phyloP scores from a whole-genome alignment of 2,113 vertebrate genomes.

The Beaufortia kweichowensis region DNA sequence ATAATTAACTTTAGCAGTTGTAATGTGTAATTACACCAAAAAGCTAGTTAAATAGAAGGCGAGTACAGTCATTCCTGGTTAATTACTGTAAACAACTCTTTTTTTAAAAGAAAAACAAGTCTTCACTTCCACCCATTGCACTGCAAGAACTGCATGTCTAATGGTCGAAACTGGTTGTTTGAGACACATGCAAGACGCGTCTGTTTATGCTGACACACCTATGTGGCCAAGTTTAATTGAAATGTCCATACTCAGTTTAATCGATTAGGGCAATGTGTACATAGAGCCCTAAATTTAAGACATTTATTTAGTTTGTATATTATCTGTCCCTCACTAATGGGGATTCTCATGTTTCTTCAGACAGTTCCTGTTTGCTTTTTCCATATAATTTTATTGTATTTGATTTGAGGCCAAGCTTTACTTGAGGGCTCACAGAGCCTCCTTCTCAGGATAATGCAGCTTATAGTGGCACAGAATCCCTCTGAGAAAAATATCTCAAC shows the following conservation, averaged over 20 bases:
- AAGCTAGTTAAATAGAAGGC: slow-evolving; percentile 18
- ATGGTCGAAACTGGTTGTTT: too few relatives aligned
- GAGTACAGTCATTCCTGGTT: slow-evolving; percentile 36
- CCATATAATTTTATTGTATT: slow-evolving; percentile 63
- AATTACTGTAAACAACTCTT: slow-evolving; percentile 37
- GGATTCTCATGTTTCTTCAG: slow-evolving; percentile 40
- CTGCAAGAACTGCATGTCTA: not conserved
- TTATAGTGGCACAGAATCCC: slow-evolving; percentile 23
- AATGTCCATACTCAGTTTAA: too few relatives aligned
- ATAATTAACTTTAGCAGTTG: slow-evolving; percentile 41
- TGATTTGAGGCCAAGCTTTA: slow-evolving; percentile 58
- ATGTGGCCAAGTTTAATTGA: too few relatives aligned
- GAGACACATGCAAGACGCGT: too few relatives aligned
- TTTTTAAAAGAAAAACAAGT: slow-evolving; percentile 26
- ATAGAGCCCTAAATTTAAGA: too few relatives aligned
- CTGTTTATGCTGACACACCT: too few relatives aligned
- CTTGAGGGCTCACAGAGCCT: slow-evolving; percentile 45
- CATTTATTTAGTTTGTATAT: too few relatives aligned
- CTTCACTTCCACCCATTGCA: slow-evolving; percentile 1
- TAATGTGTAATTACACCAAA: slow-evolving; percentile 40
- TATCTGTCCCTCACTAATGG: not conserved
- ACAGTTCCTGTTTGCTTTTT: slow-evolving; percentile 59
- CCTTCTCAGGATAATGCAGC: slow-evolving; percentile 36
- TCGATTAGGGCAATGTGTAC: too few relatives aligned
- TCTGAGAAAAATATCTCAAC: slow-evolving; percentile 40